A percentile compares a stretch with the other conserved stretches of the same genome.
These are phyloP conservation scores for Hymenochirus boettgeri DNA, from an alignment of 2,113 vertebrate genomes.

Conservation along the genomic window DNA sequence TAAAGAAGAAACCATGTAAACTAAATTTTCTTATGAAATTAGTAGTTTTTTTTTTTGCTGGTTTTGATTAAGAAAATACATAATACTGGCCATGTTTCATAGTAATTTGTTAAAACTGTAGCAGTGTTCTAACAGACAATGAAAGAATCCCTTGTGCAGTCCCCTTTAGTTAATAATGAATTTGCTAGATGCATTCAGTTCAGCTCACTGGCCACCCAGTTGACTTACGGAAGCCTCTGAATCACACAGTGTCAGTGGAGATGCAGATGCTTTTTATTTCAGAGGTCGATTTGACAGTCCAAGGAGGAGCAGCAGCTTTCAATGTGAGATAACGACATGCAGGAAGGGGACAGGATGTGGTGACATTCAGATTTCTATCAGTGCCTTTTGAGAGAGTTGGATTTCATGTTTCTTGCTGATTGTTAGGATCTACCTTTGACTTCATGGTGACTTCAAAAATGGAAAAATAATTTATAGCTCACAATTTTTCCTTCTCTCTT, in stretches of 20 bases:
- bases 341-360: not conserved
- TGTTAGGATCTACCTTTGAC: no score
- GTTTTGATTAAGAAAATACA: no score
- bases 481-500: no score
- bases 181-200: conserved; percentile 26
- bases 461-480: no score
- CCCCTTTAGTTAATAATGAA: conserved; percentile 46
- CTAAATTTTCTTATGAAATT: no score
- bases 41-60: no score
- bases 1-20: no score
- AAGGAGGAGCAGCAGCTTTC: conserved; percentile 29
- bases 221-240: conserved; percentile 29
- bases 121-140: not conserved
- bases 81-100: no score
- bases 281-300: conserved; percentile 7
- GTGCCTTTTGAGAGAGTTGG: no score
- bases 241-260: not conserved
- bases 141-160: conserved; percentile 4
- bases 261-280: not conserved
- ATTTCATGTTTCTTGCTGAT: no score
- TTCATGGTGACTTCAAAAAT: no score
- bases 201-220: conserved; percentile 34
- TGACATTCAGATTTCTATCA: not conserved
- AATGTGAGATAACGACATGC: not conserved
- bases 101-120: conserved; percentile 13